These are phyloP conservation scores for Encarsia formosa DNA, from an alignment of 2,888 invertebrate species.

Conservation along the genomic window DNA sequence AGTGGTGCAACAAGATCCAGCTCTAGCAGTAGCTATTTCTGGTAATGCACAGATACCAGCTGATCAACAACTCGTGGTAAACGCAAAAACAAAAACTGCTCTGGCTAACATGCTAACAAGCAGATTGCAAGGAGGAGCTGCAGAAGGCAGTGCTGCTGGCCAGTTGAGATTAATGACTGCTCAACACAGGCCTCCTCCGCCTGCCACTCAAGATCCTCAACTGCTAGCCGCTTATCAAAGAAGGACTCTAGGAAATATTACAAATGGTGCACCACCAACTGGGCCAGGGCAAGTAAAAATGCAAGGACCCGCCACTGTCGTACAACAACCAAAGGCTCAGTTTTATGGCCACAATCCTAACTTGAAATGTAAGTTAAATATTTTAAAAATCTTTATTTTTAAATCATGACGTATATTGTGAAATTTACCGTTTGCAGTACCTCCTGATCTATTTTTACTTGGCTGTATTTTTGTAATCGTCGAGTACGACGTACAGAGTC, in stretches of 20 bases:
- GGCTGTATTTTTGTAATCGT: slow-evolving; percentile 91
- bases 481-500: slow-evolving; percentile 72
- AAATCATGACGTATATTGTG: neutral
- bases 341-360: slow-evolving; percentile 93
- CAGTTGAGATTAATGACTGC: slow-evolving; percentile 74
- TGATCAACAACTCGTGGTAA: slow-evolving; percentile 64
- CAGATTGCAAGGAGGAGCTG: slow-evolving; percentile 60
- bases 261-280: slow-evolving; percentile 51
- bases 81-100: slow-evolving; percentile 90
- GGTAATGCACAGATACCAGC: slow-evolving; percentile 45
- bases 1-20: slow-evolving; percentile 45
- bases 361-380: slow-evolving; percentile 59
- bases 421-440: slow-evolving; percentile 53
- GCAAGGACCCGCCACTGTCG: slow-evolving; percentile 45
- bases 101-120: slow-evolving; percentile 91
- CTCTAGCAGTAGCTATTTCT: slow-evolving; percentile 38
- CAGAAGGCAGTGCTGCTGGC: slow-evolving; percentile 54
- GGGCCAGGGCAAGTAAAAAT: slow-evolving; percentile 44
- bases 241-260: slow-evolving; percentile 56
- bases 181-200: slow-evolving; percentile 65
- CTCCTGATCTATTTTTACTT: slow-evolving; percentile 81
- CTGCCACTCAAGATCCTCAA: slow-evolving; percentile 51
- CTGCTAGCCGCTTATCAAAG: slow-evolving; percentile 47
- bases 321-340: slow-evolving; percentile 62
- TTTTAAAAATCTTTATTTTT: neutral